Percentiles rank a stretch among this genome's conserved stretches.
phyloP scores from a whole-genome alignment of 1,140 invertebrate genomes.

The Rhagoletis pomonella region DNA sequence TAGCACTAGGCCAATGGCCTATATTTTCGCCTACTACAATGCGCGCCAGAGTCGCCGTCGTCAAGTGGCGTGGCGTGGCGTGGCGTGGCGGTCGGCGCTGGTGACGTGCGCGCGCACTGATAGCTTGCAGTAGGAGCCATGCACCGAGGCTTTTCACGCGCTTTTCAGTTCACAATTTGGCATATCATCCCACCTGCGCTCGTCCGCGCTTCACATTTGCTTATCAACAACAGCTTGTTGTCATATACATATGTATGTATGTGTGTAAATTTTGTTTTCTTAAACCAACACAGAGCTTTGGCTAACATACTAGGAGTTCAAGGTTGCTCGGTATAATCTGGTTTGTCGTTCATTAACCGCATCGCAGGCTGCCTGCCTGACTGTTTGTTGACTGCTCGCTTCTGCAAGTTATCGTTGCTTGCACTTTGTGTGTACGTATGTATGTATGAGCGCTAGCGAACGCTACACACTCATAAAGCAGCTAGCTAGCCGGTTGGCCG shows the following conservation, averaged over 20 bases:
- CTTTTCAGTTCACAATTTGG: background rate
- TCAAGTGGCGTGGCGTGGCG: too few species aligned
- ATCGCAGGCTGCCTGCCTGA: background rate
- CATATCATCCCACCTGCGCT: background rate
- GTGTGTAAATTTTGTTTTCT: background rate
- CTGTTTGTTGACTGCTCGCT: slow-evolving; percentile 27
- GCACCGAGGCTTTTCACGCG: background rate
- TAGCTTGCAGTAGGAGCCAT: too few species aligned
- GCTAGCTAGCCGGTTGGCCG: slow-evolving; percentile 12
- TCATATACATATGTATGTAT: background rate
- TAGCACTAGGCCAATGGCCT: background rate
- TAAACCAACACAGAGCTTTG: slow-evolving; percentile 9
- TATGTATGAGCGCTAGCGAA: background rate
- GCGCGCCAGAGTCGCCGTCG: background rate
- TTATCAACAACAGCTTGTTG: background rate
- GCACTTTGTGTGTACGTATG: background rate
- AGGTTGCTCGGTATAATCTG: slow-evolving; percentile 26
- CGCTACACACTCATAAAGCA: background rate
- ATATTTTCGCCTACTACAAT: background rate
- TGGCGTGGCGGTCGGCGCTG: too few species aligned
- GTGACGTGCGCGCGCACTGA: too few species aligned
- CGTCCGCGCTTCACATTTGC: background rate
- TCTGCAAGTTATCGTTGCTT: slow-evolving; percentile 29
- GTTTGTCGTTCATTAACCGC: slow-evolving; percentile 45
- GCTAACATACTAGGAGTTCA: slow-evolving; percentile 30